Conservation (phyloP, 2,888 invertebrate genomes). For the Nebria salina region DNA sequence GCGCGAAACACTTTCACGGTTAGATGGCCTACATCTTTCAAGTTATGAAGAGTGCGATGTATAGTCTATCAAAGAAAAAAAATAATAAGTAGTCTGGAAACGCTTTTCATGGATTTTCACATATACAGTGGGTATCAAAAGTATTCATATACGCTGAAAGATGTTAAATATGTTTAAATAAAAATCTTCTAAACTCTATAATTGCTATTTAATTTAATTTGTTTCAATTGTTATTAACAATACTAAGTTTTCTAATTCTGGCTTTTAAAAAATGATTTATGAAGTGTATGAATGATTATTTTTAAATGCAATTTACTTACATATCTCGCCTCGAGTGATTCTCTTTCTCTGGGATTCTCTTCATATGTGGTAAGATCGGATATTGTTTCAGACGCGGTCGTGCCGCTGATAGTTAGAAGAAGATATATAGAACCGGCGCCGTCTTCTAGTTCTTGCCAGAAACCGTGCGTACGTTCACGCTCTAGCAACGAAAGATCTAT, state of each 20-base stretch:
- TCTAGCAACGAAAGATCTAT: conserved; percentile 87
- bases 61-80: conserved; percentile 66
- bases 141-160: no score
- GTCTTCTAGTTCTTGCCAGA: conserved; percentile 91
- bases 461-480: conserved; percentile 89
- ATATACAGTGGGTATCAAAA: no score
- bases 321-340: conserved; percentile 72
- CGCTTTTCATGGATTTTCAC: neutral
- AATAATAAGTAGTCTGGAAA: neutral
- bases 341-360: conserved; percentile 78
- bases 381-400: conserved; percentile 91
- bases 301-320: conserved; percentile 65
- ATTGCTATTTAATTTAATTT: no score
- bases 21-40: conserved; percentile 91
- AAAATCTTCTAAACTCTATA: no score
- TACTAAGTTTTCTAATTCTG: no score
- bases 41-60: conserved; percentile 74
- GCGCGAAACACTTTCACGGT: conserved; percentile 91
- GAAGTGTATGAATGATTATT: no score
- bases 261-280: no score
- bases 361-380: conserved; percentile 89
- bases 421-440: conserved; percentile 87
- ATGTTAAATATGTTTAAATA: no score
- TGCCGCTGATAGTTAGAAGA: conserved; percentile 93
- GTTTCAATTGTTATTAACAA: no score